Conservation (phyloP, 2,888 invertebrate genomes). For the Chymomyza procnemis region DNA sequence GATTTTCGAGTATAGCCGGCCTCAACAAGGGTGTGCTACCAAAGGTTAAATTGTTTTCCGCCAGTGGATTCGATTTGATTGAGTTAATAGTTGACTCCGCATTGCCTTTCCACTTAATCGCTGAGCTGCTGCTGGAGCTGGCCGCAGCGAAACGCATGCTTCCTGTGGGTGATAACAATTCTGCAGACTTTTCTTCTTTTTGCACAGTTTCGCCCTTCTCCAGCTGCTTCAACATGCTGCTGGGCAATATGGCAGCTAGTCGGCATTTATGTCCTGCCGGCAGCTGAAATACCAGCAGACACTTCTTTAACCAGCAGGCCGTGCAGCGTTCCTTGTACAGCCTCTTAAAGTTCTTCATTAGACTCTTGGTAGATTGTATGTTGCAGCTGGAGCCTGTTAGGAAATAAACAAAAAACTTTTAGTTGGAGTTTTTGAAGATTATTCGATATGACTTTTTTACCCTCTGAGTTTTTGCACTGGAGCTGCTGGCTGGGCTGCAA, state of each 20-base stretch:
- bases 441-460: constrained; percentile 45
- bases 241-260: constrained; percentile 84
- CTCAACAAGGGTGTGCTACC: constrained; percentile 75
- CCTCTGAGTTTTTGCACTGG: constrained; percentile 72
- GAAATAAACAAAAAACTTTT: neutral
- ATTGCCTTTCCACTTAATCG: constrained; percentile 69
- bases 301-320: constrained; percentile 93
- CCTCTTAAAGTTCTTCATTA: constrained; percentile 80
- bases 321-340: constrained; percentile 88
- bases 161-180: constrained; percentile 50
- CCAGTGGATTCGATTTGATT: constrained; percentile 71
- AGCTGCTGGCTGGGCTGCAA: constrained; percentile 28
- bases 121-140: constrained; percentile 8
- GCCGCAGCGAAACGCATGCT: constrained; percentile 40
- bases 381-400: constrained; percentile 83
- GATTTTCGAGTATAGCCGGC: constrained; percentile 75
- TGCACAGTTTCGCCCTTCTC: constrained; percentile 28
- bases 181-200: constrained; percentile 52
- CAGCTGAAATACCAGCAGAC: constrained; percentile 88
- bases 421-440: neutral
- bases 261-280: constrained; percentile 84
- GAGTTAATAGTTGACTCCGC: constrained; percentile 49
- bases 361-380: constrained; percentile 85
- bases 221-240: constrained; percentile 46
- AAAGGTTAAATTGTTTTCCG: constrained; percentile 76